Evolutionary conservation across 2,797 vertebrate species (phyloP), one percentile per base, ranked within the genome.

Genomic region (Fistularia tabacaria): DNA sequence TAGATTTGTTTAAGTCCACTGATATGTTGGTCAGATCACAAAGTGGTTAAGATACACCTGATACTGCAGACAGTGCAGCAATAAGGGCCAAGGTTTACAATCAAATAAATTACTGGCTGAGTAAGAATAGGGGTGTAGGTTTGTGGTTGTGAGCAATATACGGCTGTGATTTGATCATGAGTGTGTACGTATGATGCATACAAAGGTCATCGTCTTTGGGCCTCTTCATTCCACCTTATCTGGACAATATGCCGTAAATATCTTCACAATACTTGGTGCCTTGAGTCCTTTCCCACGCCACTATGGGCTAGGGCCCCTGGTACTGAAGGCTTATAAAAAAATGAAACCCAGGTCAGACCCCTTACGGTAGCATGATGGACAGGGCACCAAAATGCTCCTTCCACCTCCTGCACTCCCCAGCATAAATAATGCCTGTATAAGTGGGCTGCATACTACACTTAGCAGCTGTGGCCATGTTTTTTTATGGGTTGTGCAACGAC

Each of bases 351-450:
- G 69, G 80, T 81, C 73, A 73, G 69, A 82, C 67, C 80, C 72
- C 68, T 79, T 71, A 25, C 54, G 60, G 68, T 62, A 73, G 65
- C 57, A 47, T 82, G 83, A 86, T 79, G 76, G 80, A 84, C 67
- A 71, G 69, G 75, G 74, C 82, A 81, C 71, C 83, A 67, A 66
- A 52, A 68, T 38, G 47, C 44, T 57, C 66, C 63, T 48, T 64
- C 51, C 25, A 25, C 25, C 25, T 25, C 25, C 25, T 25, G 5
- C 25, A 25, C 25, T 25, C 60, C 46, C 45, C 53, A 46, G 76
- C 85, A 84, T 90, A 88, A 91, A 89, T 88, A 88, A 88, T 62
- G 71, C 25, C 48, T 66, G 50, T 82, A 72, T 81, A 79, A 76
- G 70, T 64, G 71, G 80, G 67, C 79, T 59, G 59, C 25, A 25